phyloP scores from a whole-genome alignment of 2,888 invertebrate genomes.

The Lottia scabra region DNA sequence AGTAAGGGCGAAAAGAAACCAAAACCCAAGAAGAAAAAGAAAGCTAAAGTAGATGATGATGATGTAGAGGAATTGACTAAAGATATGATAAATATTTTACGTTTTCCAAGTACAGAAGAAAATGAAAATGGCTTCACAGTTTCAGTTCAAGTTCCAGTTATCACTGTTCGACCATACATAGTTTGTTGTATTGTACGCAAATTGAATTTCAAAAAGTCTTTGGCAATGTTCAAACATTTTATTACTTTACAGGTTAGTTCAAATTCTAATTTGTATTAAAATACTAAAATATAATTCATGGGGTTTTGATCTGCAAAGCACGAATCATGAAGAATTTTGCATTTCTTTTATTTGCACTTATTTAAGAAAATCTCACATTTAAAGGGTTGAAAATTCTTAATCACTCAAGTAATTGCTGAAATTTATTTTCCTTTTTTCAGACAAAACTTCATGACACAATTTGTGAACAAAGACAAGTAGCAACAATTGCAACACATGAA shows the following conservation, averaged over 20 bases:
- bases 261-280: too few species aligned
- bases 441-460: constrained; percentile 77
- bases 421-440: constrained; percentile 71
- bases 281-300: too few species aligned
- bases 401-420: too few species aligned
- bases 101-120: constrained; percentile 62
- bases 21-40: constrained; percentile 49
- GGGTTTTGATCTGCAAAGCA: too few species aligned
- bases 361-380: too few species aligned
- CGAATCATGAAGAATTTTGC: too few species aligned
- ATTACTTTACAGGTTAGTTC: constrained; percentile 76
- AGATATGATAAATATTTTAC: constrained; percentile 55
- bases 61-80: constrained; percentile 70
- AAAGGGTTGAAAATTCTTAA: too few species aligned
- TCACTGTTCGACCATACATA: constrained; percentile 78
- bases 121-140: constrained; percentile 45
- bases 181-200: constrained; percentile 80
- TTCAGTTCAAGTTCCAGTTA: constrained; percentile 68
- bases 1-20: constrained; percentile 47
- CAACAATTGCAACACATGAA: constrained; percentile 89
- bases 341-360: too few species aligned
- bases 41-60: constrained; percentile 34
- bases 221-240: constrained; percentile 78
- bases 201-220: constrained; percentile 74
- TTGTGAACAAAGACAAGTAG: constrained; percentile 82